These are phyloP conservation scores for Drosophila longiperda DNA, from an alignment of 2,888 invertebrate genomes.

Conservation along the genomic window DNA sequence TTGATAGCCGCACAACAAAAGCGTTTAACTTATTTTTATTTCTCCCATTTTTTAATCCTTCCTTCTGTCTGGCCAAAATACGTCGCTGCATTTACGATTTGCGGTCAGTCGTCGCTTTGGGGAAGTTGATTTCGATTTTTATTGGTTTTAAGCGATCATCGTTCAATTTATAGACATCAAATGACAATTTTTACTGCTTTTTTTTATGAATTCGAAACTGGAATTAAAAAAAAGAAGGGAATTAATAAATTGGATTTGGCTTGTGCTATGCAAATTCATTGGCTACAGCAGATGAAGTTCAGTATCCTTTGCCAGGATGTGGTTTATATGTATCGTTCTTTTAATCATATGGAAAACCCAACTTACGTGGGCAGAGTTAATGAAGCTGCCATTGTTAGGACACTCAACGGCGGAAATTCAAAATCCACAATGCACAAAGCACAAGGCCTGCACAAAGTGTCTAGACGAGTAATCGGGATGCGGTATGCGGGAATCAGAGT, in stretches of 20 bases:
- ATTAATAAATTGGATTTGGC: constrained; percentile 54
- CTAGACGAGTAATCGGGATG: constrained; percentile 41
- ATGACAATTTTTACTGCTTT: constrained; percentile 56
- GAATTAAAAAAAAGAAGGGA: constrained; percentile 8
- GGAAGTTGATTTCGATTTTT: constrained; percentile 39
- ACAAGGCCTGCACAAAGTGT: constrained; percentile 9
- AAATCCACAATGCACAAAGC: constrained; percentile 48
- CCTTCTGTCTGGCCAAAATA: background rate
- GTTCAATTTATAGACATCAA: constrained; percentile 58
- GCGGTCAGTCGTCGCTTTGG: constrained; percentile 33
- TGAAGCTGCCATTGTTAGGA: constrained; percentile 53
- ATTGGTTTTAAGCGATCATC: constrained; percentile 59
- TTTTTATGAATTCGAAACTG: constrained; percentile 44
- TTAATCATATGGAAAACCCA: constrained; percentile 51
- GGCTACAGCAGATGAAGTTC: constrained; percentile 4
- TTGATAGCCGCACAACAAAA: constrained; percentile 17
- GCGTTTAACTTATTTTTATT: constrained; percentile 21
- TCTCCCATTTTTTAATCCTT: background rate
- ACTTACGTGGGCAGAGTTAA: constrained; percentile 57
- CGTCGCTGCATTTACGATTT: constrained; percentile 45
- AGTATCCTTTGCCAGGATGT: background rate
- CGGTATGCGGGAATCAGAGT: constrained; percentile 1
- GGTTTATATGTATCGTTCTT: constrained; percentile 9
- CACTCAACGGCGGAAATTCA: constrained; percentile 38
- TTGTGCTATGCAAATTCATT: constrained; percentile 41